Base-by-base conservation (phyloP, 2,797 vertebrate genomes). In the Gadopsis bispinosus region DNA sequence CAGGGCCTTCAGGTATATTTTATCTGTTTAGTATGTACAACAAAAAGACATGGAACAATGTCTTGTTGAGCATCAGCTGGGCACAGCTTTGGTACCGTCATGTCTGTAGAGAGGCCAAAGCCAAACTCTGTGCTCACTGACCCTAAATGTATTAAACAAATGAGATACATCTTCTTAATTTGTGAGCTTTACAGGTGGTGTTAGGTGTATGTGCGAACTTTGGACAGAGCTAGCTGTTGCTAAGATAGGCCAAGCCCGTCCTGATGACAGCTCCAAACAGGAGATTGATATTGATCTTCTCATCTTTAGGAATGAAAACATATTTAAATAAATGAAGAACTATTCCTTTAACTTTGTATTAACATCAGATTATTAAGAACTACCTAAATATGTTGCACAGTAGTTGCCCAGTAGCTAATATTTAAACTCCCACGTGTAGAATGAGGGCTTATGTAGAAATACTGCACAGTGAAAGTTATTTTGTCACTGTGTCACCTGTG, bases 391-490 rank as follows among this genome's bases (percentile, higher is more conserved):
- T 43, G 41, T 43, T 13, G 4, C 2, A 26, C 26, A 26, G 26
- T 43, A 43, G 3, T 13, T 43, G 41, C 13, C 41, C 3, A 43
- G 13, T 43, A 13, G 41, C 41, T 14, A 14, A 43, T 43, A 14
- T 43, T 43, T 14, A 43, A 43, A 43, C 41, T 43, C 41, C 41
- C 41, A 43, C 14, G 41, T 14, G 13, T 43, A 13, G 41, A 43
- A 43, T 43, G 55, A 56, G 7, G n/a, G 31, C 66, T 65, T n/a
- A 47, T 41, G 12, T 29, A 39, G 41, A 64, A 56, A 58, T 43
- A 47, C 19, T 8, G 8, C 26, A 20, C 16, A 19, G 10, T 58
- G 2, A 33, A 47, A 55, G 13, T 70, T 22, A 22, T 37, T 4
- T 58, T 10, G 5, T 58, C 10, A 22, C 3, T 59, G 14, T 41